Conservation (phyloP, 2,113 vertebrate genomes). For the Pungitius pungitius region DNA sequence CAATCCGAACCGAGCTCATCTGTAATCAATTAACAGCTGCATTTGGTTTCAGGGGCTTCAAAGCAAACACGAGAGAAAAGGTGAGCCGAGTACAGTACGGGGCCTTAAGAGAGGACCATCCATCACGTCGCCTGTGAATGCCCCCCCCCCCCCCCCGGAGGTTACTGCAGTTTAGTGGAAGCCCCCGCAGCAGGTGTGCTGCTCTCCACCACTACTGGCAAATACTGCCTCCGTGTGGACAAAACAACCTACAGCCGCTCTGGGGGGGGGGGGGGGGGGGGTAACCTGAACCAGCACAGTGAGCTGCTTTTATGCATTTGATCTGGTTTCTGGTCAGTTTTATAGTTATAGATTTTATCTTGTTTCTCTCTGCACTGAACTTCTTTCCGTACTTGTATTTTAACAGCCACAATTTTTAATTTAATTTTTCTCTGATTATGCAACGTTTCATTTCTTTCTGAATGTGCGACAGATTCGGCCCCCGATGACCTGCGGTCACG, state of each 20-base stretch:
- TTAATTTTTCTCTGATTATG: background rate
- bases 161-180: slow-evolving; percentile 35
- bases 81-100: slow-evolving; percentile 11
- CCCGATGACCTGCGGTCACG: background rate
- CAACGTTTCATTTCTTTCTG: background rate
- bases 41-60: slow-evolving; percentile 16
- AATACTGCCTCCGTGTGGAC: slow-evolving; percentile 69
- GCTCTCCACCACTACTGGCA: slow-evolving; percentile 19
- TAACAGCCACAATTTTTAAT: no score
- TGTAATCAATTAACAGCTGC: slow-evolving; percentile 57
- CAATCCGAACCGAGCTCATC: slow-evolving; percentile 43
- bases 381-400: background rate
- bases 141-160: slow-evolving; percentile 8
- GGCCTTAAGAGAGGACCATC: slow-evolving; percentile 20
- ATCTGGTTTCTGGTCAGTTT: no score
- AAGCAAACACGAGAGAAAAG: slow-evolving; percentile 14
- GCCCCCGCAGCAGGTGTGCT: slow-evolving; percentile 57
- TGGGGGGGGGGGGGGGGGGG: background rate
- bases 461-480: background rate
- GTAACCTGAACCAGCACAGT: background rate
- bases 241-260: background rate
- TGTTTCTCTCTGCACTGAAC: background rate
- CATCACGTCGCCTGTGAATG: slow-evolving; percentile 6
- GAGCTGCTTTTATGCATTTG: background rate
- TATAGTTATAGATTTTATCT: no score